phyloP scores from a whole-genome alignment of 2,888 invertebrate genomes.

The Peribatodes rhomboidaria region DNA sequence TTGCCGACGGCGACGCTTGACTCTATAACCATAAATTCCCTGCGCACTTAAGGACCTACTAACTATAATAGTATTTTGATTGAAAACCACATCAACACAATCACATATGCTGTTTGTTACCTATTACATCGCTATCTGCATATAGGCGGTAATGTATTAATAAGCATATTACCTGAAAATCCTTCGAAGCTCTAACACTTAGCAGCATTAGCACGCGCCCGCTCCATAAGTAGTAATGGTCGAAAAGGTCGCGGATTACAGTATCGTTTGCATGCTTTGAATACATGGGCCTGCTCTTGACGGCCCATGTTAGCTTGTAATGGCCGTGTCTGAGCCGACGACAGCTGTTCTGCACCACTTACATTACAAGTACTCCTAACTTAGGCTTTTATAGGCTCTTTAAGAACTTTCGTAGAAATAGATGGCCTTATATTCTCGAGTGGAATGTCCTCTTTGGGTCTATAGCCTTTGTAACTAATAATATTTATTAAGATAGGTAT shows the following conservation, averaged over 20 bases:
- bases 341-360: constrained; percentile 2
- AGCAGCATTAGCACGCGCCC: constrained; percentile 36
- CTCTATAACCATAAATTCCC: no score
- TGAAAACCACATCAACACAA: background rate
- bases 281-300: constrained; percentile 17
- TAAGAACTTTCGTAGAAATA: constrained; percentile 1
- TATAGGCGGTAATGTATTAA: background rate
- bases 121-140: background rate
- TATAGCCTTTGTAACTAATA: background rate
- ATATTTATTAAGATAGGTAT: no score
- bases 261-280: constrained; percentile 31
- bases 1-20: no score
- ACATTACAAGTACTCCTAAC: constrained; percentile 4
- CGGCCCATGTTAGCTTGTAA: background rate
- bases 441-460: background rate
- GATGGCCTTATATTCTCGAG: background rate
- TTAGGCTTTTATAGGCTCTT: constrained; percentile 2
- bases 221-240: constrained; percentile 14
- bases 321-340: background rate
- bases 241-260: constrained; percentile 23
- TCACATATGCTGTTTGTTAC: background rate
- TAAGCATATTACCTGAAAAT: constrained; percentile 6
- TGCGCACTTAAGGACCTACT: no score
- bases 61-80: no score
- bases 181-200: background rate